Evolutionary conservation across 1,140 invertebrate species (phyloP).

Genomic region (Diorhabda elongata): DNA sequence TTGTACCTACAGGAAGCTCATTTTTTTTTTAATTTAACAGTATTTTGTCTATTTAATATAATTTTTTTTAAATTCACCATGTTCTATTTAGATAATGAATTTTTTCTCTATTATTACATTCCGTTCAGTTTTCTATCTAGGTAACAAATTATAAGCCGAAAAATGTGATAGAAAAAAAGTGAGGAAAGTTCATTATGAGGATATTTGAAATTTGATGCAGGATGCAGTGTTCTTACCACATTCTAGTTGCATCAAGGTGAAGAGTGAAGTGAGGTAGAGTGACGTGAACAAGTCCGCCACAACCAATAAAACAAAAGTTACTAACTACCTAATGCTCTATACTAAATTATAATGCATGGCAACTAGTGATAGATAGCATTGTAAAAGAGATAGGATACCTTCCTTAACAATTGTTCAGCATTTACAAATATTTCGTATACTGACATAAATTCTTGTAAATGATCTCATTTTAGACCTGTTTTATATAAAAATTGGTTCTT

Average conservation of each 20-base stretch:
- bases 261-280: constrained; percentile 47
- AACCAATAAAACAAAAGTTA: constrained; percentile 49
- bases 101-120: no score
- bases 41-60: no score
- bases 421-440: no score
- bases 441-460: no score
- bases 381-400: constrained; percentile 8
- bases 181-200: constrained; percentile 16
- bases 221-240: constrained; percentile 48
- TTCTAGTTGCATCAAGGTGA: constrained; percentile 49
- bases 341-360: constrained; percentile 44
- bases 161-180: neutral
- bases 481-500: no score
- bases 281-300: constrained; percentile 47
- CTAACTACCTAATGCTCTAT: constrained; percentile 47
- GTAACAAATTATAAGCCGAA: no score
- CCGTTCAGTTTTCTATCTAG: no score
- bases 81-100: no score
- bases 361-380: constrained; percentile 30
- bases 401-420: constrained; percentile 1
- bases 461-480: no score
- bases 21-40: no score
- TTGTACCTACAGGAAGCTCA: no score
- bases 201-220: constrained; percentile 29
- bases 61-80: no score